Conservation (phyloP, 2,888 invertebrate species). For the Ophonus ardosiacus region DNA sequence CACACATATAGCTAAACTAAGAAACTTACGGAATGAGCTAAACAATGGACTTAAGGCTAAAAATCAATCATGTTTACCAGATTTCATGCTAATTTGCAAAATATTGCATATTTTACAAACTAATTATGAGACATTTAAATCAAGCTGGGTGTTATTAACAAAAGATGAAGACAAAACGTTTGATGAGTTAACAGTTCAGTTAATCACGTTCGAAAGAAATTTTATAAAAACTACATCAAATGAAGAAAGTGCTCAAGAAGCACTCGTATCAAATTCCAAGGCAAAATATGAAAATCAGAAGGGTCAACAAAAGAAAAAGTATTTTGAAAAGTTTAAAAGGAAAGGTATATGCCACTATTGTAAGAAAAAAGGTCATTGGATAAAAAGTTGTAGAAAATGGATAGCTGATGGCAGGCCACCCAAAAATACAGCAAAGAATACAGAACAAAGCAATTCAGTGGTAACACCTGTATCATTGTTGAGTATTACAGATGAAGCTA, state of each 20-base stretch:
- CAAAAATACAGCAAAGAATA: background rate
- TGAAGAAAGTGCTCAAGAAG: slow-evolving; percentile 25
- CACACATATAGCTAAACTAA: no score
- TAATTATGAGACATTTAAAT: slow-evolving; percentile 64
- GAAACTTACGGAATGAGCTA: no score
- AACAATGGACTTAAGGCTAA: no score
- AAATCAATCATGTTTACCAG: no score
- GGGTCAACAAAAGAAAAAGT: no score
- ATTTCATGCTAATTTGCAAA: no score
- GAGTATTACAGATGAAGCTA: no score
- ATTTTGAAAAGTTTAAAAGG: background rate
- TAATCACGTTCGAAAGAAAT: slow-evolving; percentile 68
- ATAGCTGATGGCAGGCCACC: slow-evolving; percentile 65
- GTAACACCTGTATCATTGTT: background rate
- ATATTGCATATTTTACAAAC: slow-evolving; percentile 49
- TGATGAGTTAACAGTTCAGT: slow-evolving; percentile 67
- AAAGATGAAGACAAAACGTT: slow-evolving; percentile 65
- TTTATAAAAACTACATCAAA: slow-evolving; percentile 53
- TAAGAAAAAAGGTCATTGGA: slow-evolving; percentile 65
- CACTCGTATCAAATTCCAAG: background rate
- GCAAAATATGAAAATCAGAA: background rate
- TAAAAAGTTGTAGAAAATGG: slow-evolving; percentile 65
- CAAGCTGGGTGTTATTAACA: slow-evolving; percentile 69
- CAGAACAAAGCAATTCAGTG: background rate
- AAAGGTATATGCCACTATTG: slow-evolving; percentile 65